A percentile compares a stretch with the other conserved stretches of the same genome.
These are phyloP conservation scores for Sardina pilchardus DNA, from an alignment of 2,113 vertebrate species.

Conservation along the genomic window DNA sequence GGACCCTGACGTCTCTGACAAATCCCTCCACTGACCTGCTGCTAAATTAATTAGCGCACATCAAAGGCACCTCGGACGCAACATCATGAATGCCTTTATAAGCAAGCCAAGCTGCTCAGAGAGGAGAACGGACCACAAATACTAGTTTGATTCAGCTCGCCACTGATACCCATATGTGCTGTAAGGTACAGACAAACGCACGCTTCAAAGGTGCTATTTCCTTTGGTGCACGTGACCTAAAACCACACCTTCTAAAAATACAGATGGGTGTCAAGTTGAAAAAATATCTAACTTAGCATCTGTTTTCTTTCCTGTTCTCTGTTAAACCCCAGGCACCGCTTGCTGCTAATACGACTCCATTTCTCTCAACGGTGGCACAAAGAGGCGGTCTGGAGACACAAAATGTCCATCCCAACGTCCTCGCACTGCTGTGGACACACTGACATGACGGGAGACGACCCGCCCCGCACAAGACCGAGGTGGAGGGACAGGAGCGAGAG, in stretches of 20 bases:
- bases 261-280: not conserved
- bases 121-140: no score
- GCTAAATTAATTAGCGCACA: slow-evolving; percentile 59
- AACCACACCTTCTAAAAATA: not conserved
- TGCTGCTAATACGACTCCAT: not conserved
- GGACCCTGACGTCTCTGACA: not conserved
- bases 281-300: not conserved
- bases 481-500: not conserved
- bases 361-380: not conserved
- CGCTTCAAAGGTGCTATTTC: not conserved
- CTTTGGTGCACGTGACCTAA: not conserved
- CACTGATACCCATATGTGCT: not conserved
- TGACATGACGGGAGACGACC: no score
- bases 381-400: not conserved
- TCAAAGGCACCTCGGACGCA: slow-evolving; percentile 49
- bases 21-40: slow-evolving; percentile 46
- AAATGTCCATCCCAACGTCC: not conserved
- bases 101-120: no score
- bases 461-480: no score
- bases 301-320: not conserved
- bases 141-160: not conserved
- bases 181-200: not conserved
- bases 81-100: slow-evolving; percentile 2
- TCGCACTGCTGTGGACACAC: not conserved
- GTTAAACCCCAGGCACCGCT: not conserved